Percentiles rank a stretch among this genome's conserved stretches.
phyloP scores from a whole-genome alignment of 2,888 invertebrate species.

The Empis stercorea region DNA sequence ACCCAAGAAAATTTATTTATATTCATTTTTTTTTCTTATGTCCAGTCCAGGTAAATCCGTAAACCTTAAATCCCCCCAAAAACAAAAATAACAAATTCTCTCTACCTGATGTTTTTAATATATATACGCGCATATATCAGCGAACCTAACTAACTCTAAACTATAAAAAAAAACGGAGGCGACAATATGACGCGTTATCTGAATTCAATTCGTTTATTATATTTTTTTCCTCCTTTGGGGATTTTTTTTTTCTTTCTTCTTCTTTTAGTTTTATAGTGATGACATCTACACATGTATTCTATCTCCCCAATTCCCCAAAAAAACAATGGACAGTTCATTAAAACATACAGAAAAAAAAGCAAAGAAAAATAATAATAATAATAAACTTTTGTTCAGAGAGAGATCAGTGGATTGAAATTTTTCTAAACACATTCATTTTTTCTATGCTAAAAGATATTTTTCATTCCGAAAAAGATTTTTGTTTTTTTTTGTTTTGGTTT shows the following conservation, averaged over 20 bases:
- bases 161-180: slow-evolving; percentile 19
- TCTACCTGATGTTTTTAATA: no score
- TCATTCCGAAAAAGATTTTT: neutral
- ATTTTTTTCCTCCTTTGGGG: slow-evolving; percentile 6
- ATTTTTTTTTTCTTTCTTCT: slow-evolving; percentile 1
- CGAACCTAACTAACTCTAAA: no score
- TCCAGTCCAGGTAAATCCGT: no score
- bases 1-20: no score
- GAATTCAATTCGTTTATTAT: slow-evolving; percentile 21
- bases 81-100: no score
- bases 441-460: neutral
- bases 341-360: neutral
- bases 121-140: no score
- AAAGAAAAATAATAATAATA: neutral
- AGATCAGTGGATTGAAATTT: neutral
- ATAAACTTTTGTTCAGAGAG: neutral
- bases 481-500: neutral
- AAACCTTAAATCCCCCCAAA: no score
- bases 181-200: slow-evolving; percentile 22
- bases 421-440: neutral
- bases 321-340: slow-evolving; percentile 2
- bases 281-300: slow-evolving; percentile 16
- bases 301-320: slow-evolving; percentile 10
- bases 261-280: slow-evolving; percentile 10
- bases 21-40: no score